Conservation (phyloP, 2,113 vertebrate species). For the Hydropotes inermis region DNA sequence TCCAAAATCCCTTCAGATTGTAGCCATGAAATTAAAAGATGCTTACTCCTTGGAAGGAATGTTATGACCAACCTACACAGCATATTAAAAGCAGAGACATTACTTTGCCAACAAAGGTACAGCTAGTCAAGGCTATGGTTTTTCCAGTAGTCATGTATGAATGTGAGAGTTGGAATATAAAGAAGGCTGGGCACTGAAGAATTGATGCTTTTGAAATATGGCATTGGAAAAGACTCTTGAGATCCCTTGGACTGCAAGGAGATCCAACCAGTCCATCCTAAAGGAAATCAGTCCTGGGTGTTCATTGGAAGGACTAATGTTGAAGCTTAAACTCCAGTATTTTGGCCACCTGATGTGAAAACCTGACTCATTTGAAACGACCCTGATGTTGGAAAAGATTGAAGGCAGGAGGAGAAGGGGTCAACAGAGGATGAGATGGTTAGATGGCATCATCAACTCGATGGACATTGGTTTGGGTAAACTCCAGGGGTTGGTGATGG, state of each 20-base stretch:
- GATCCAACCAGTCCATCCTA: not conserved
- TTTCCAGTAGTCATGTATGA: not conserved
- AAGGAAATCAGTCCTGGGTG: too few species aligned
- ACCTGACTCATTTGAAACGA: too few species aligned
- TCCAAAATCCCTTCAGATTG: too few species aligned
- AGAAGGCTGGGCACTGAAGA: accelerated
- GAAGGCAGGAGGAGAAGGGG: too few species aligned
- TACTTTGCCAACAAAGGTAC: not conserved
- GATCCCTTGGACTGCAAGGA: not conserved
- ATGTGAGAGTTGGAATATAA: not conserved
- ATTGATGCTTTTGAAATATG: not conserved
- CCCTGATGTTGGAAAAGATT: too few species aligned
- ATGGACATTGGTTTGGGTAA: not conserved
- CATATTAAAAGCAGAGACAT: not conserved
- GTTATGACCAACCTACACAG: not conserved
- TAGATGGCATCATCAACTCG: too few species aligned
- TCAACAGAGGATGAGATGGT: too few species aligned
- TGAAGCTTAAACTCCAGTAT: too few species aligned
- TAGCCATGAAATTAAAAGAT: not conserved
- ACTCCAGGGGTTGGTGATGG: not conserved
- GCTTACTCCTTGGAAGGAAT: not conserved
- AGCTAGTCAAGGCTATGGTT: not conserved
- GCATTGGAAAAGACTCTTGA: not conserved
- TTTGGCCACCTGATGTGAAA: too few species aligned
- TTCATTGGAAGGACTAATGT: too few species aligned